Base-by-base conservation (phyloP, 2,113 vertebrate species). In the Saccopteryx leptura region DNA sequence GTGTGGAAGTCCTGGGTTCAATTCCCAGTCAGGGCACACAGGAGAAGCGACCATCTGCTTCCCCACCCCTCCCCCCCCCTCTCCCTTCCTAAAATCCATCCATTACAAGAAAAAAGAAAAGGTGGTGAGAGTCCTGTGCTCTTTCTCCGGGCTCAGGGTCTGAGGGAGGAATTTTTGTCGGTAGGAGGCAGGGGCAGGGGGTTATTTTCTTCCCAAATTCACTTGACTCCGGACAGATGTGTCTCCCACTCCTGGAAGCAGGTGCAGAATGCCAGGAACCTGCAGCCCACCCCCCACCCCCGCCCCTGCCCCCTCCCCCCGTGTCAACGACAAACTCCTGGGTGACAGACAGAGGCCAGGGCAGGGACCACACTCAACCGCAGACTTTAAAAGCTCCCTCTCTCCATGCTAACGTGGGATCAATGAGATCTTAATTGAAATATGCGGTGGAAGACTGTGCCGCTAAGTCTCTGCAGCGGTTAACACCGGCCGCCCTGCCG, bases 341-440 rank as follows among this genome's bases (percentile, higher is more conserved):
- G 12, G 7, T 46, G 82, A 83, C 69, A 66, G 24, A 74, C 56
- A 56, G 84, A 80, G 52, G 58, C n/a, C 31, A 50, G 54, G 80
- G 28, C 76, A 60, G 76, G 54, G 96, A 69, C 48, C 56, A 89
- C 56, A 89, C 14, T 91, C 61, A 60, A 26, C 69, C 21, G 0
- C 28, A 58, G 74, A 23, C 75, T 92, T 79, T 46, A 85, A 69
- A 76, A 88, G 58, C 84, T 58, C 18, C 33, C 76, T 69, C 89
- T 82, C 83, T 83, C 19, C 74, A 79, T 87, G 63, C 79, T 86
- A 88, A 91, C 82, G 17, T 39, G 72, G 78, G 69, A 91, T 96
- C 86, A 46, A 56, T 75, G 80, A 56, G 71, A 82, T 97, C 95
- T 92, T 92, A 97, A 96, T 94, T 72, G 92, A 96, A 95, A 87